Percentiles rank a stretch among this genome's conserved stretches.
Evolutionary conservation across 2,797 vertebrate genomes (phyloP).

Genomic region (Todus mexicanus): DNA sequence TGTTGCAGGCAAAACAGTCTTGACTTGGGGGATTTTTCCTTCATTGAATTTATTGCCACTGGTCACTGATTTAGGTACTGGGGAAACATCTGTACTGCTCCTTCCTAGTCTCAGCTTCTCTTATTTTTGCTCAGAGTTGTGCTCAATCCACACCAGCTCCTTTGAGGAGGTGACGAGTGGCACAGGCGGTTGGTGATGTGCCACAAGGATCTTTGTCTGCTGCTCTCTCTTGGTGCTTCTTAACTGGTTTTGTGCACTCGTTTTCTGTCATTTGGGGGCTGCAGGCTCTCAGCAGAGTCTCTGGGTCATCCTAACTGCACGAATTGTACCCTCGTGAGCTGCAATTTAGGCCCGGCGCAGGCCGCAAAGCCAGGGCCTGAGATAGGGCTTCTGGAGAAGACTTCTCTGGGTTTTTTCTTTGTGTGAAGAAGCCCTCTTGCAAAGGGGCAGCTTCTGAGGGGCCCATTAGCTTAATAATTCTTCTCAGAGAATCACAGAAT

Average conservation of each 20-base stretch:
- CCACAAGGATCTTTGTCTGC: neutral
- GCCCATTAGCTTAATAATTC: no score
- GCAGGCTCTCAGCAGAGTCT: neutral
- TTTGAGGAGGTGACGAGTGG: neutral
- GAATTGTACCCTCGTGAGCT: neutral
- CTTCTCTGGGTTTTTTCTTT: neutral
- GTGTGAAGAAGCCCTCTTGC: neutral
- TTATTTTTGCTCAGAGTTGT: neutral
- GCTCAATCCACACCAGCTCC: neutral
- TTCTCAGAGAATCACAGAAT: no score
- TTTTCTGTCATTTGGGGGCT: neutral
- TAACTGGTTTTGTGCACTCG: no score
- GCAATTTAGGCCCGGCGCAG: neutral
- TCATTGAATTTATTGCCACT: neutral
- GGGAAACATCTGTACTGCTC: neutral
- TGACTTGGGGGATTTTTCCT: neutral
- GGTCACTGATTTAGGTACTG: neutral
- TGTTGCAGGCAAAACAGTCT: neutral
- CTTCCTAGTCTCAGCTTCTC: neutral
- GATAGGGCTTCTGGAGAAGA: neutral
- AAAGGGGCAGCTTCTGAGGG: no score
- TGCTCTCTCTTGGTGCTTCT: neutral
- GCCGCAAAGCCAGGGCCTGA: neutral
- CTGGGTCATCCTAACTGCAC: no score
- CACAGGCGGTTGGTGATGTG: fast-evolving